Base-by-base conservation (phyloP, 2,888 invertebrate genomes). In the Fragum whitleyi region DNA sequence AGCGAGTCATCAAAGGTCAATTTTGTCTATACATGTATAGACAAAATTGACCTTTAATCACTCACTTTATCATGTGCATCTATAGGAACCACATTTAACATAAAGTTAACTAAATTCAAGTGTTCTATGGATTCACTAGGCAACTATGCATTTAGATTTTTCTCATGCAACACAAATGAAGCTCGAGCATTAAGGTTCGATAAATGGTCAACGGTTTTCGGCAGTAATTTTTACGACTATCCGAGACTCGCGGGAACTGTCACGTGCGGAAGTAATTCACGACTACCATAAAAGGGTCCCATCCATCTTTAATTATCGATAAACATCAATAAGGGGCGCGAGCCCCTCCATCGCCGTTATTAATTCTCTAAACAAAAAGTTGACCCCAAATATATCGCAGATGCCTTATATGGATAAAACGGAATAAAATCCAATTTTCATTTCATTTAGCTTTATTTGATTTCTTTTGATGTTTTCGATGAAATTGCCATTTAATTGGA, bases 261-360 rank as follows among this genome's bases (percentile, higher is more conserved):
- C 61, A 61, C 61, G 61, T 32, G 61, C 61, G 29, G 23, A 2
- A 57, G 26, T 57, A 57, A 26, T 26, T 57, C 57, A 57, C 57
- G 32, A 26, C 61, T 32, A 5, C 57, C 61, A 28, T 61, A 19
- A 61, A 61, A 32, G 61, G 61, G 28, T 57, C 32, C 11, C 29
- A 26, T 61, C 61, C 61, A 7, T 32, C 61, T 61, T 28, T 29
- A 61, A 61, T 61, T 61, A 61, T 61, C 61, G 61, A 61, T 61
- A 61, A 61, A 61, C 28, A 61, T 61, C 61, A 61, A 32, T 32
- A 61, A n/a, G 57, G 61, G 61, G 61, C 61, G 32, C 26, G 61
- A 19, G n/a, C 32, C 32, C 61, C 21, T 61, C 5, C 29, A 23
- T 28, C 7, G 29, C 61, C 26, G 2, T 61, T 28, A 47, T 47